Base-by-base conservation (phyloP, 2,113 vertebrate species). In the Mirounga angustirostris region DNA sequence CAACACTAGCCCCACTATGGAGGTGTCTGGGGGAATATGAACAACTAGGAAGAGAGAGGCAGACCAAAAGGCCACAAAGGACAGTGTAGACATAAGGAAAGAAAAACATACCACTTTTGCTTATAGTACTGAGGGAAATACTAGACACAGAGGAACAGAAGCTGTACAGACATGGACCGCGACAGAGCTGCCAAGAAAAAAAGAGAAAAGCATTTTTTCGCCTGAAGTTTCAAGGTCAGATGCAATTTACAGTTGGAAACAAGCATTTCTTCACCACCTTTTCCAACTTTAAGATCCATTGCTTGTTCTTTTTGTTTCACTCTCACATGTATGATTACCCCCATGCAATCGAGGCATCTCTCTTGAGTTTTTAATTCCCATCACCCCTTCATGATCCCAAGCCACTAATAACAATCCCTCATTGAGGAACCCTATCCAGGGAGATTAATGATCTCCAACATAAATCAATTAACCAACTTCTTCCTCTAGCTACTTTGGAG, bases 121-220 rank as follows among this genome's bases (percentile, higher is more conserved):
- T 99, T 98, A 99, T 98, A 99, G 99, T 98, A 99, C 99, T 99
- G 99, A 99, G 99, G 99, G 99, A 99, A 99, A 99, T 99, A 98
- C 99, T 99, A 99, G 99, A 99, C 98, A 99, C 98, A 99, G 99
- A 99, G 96, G 99, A 98, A 98, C 98, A 98, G 99, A 99, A 99
- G 98, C 98, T 99, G 99, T 99, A 99, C 97, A 99, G 99, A 98
- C 99, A 99, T 88, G 99, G 98, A 98, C 98, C 98, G 98, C 98
- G 98, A 98, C 98, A 99, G 97, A 99, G 99, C 99, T 99, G 99
- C 98, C 98, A 99, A 98, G 98, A 97, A 98, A 98, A 98, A 95
- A 89, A 98, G 95, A 98, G 93, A 99, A 98, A 98, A 97, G 96
- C 73, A 98, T 95, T 98, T 98, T 96, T 97, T 98, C 4, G 98